Base-by-base conservation (phyloP, 2,888 invertebrate species). In the Allygus modestus region DNA sequence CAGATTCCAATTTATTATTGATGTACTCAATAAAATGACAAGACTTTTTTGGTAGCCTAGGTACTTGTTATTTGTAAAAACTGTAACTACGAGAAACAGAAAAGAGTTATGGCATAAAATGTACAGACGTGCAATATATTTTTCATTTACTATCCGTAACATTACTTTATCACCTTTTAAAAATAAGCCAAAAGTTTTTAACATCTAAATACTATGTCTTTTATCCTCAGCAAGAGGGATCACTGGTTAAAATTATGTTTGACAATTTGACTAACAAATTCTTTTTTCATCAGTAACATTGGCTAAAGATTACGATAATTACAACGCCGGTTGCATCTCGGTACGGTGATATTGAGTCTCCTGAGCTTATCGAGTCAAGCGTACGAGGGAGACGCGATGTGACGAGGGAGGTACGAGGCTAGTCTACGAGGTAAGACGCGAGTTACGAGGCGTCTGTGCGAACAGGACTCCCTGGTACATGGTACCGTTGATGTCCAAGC, bases 381-480 rank as follows among this genome's bases (percentile, higher is more conserved):
- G 9, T 7, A 9, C 46, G 46, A 46, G 46, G 4, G 46, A 46
- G 1, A 1, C 12, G 1, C 17, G 46, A 58, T 31, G 61, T 5
- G 26, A 61, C 31, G 31, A 41, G 20, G 0, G 20, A 37, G 31
- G 28, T 69, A 28, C 71, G 41, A 37, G n/a, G 77, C 17, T 20
- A 33, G 58, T 79, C 58, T 79, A 79, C 79, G 79, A 79, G 20
- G 79, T 28, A 9, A 79, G 79, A 12, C 79, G 31, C 31, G 79
- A 5, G 79, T 79, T 79, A 31, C 79, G 79, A n/a, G 79, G 31
- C n/a, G 79, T 89, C 88, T 93, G 93, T 81, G 95, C 94, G 90
- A 97, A 97, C 9, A 99, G 93, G 11, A 99, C 96, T 26, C 99
- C 99, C 91, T 98, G 97, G 91, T 99, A 99, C 91, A 96, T 96